Conservation (phyloP, 2,797 vertebrate genomes). For the Spheniscus humboldti region DNA sequence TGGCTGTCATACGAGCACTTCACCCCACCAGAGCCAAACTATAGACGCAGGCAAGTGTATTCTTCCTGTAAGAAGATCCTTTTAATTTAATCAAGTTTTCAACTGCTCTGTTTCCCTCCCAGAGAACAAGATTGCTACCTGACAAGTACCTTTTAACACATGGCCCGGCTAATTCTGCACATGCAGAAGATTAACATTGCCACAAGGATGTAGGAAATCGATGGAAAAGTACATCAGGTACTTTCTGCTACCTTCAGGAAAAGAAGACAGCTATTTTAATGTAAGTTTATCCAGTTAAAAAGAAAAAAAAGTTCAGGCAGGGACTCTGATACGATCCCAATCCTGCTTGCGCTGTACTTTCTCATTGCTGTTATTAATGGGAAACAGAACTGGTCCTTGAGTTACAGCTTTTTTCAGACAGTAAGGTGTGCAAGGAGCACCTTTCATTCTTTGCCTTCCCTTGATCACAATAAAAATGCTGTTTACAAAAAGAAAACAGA, state of each 20-base stretch:
- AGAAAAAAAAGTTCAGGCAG: neutral
- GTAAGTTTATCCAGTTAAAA: neutral
- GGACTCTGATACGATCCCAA: neutral
- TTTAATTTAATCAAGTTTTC: neutral
- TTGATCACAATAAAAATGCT: neutral
- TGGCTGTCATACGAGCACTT: neutral
- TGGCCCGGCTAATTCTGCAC: neutral
- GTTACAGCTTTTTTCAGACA: neutral
- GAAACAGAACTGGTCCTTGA: neutral
- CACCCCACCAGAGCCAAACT: neutral
- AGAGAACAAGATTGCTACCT: neutral
- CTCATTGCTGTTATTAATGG: neutral
- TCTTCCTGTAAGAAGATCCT: neutral
- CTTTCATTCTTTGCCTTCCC: neutral
- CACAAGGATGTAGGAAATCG: neutral
- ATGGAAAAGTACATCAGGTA: neutral
- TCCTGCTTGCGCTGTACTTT: neutral
- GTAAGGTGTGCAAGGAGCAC: neutral
- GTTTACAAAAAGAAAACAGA: slow-evolving; percentile 12
- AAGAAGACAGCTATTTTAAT: neutral
- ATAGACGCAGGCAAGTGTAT: neutral
- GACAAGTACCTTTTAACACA: neutral
- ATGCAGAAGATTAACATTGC: neutral
- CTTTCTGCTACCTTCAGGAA: neutral
- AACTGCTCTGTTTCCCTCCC: neutral